Percentiles rank a stretch among this genome's conserved stretches.
These are phyloP conservation scores for Crossaster papposus DNA, from an alignment of 53 echinoderm and acorn worm species.

Conservation along the genomic window DNA sequence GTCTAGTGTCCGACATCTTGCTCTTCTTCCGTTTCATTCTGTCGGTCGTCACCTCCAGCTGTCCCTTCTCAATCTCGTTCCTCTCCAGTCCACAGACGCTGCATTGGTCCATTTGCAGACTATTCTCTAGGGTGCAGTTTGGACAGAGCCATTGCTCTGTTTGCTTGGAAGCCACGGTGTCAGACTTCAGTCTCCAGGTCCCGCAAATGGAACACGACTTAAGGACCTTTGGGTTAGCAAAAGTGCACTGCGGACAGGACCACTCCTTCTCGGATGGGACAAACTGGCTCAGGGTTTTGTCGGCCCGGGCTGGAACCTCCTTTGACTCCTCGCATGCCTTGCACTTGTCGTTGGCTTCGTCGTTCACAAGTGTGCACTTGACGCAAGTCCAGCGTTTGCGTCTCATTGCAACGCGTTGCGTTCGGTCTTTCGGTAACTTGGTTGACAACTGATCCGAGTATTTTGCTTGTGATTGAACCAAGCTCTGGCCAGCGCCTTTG, in stretches of 20 bases:
- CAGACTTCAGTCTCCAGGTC: conserved; percentile 34
- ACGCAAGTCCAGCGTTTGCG: conserved; percentile 81
- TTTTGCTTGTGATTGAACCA: neutral
- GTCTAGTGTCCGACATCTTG: conserved; percentile 78
- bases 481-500: neutral
- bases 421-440: conserved; percentile 23
- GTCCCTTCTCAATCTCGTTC: conserved; percentile 35
- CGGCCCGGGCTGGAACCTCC: conserved; percentile 11
- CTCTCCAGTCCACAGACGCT: conserved; percentile 63
- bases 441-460: neutral
- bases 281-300: conserved; percentile 55
- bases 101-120: conserved; percentile 27
- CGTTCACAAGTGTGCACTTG: conserved; percentile 79
- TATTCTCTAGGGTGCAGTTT: conserved; percentile 65
- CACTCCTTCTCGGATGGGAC: conserved; percentile 79
- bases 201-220: conserved; percentile 68
- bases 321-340: conserved; percentile 54
- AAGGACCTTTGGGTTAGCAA: conserved; percentile 72
- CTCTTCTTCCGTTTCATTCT: conserved; percentile 76
- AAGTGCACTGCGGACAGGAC: conserved; percentile 88
- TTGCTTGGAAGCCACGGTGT: neutral
- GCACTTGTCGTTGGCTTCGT: conserved; percentile 60
- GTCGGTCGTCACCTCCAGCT: conserved; percentile 48
- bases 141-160: conserved; percentile 70
- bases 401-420: conserved; percentile 58